Evolutionary conservation across 2,888 invertebrate genomes (phyloP), one percentile per base, ranked within the genome.

Genomic region (Pterostichus madidus): DNA sequence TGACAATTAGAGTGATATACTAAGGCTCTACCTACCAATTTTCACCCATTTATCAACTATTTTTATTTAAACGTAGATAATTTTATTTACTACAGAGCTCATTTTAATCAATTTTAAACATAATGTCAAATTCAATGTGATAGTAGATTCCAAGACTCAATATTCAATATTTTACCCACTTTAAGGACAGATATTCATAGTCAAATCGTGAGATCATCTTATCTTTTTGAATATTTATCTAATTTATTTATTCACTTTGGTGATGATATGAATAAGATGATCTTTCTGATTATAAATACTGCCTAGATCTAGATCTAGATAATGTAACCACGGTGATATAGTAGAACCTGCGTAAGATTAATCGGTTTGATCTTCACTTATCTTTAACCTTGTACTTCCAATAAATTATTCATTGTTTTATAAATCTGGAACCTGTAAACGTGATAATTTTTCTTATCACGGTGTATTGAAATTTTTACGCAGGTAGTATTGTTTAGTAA

Each of bases 71-170:
- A 39, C 17, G 44, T 46, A 73, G 46, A 46, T 73, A 73, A 24
- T 59, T 59, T 73, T 73, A 73, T 39, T 32, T 64, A 64, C 31
- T 64, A 71, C 39, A 44, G 32, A 39, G 71, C 71, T 71, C 71
- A 71, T 32, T 71, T 71, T 71, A 46, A 24, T 3, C 24, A n/a
- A 73, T 15, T 73, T 73, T 46, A 78, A 59, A 71, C 39, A 64
- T 46, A 80, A 80, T 80, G 80, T 80, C 73, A 80, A 80, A 80
- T 53, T 80, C 39, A 80, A 73, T 80, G 80, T 80, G 80, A 80
- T 80, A 80, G 52, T 80, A 80, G 52, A 64, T 80, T 44, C 76
- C 71, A 71, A 71, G 46, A 39, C 71, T 44, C 15, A 49, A 49
- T 24, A 49, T 13, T 49, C 49, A 49, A 49, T 49, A 49, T 49